Evolutionary conservation across 2,888 invertebrate genomes (phyloP).

Genomic region (Macrosoma leucophasiata): DNA sequence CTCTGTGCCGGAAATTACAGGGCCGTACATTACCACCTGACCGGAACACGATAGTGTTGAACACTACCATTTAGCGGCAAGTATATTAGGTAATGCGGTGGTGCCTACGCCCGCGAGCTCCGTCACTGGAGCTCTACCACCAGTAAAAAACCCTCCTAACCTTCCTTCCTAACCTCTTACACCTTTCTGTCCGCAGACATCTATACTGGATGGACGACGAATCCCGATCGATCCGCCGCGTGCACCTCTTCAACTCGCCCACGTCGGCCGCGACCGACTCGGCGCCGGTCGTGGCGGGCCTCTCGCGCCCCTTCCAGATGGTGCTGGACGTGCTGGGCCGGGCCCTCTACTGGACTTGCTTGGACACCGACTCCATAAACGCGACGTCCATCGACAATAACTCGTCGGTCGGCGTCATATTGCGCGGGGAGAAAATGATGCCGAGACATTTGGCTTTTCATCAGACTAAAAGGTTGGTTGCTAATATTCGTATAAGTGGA

Average conservation of each 20-base stretch:
- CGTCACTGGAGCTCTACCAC: too few relatives aligned
- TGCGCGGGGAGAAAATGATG: constrained; percentile 85
- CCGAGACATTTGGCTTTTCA: constrained; percentile 90
- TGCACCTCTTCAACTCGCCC: constrained; percentile 56
- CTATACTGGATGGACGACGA: constrained; percentile 87
- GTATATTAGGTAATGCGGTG: too few relatives aligned
- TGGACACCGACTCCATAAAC: constrained; percentile 89
- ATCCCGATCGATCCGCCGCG: constrained; percentile 81
- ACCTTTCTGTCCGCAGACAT: constrained; percentile 51
- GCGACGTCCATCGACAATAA: constrained; percentile 85
- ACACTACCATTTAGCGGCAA: too few relatives aligned
- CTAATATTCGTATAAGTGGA: too few relatives aligned
- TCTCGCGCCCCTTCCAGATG: constrained; percentile 85
- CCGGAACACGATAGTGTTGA: too few relatives aligned
- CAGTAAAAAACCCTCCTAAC: too few relatives aligned
- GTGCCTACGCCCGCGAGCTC: too few relatives aligned
- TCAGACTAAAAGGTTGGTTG: constrained; percentile 87
- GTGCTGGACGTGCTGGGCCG: constrained; percentile 90
- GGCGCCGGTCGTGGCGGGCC: constrained; percentile 72
- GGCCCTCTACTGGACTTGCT: constrained; percentile 92
- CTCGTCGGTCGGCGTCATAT: constrained; percentile 80
- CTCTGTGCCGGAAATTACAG: too few relatives aligned
- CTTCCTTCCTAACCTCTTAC: too few relatives aligned
- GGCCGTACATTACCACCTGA: too few relatives aligned
- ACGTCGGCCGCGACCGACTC: constrained; percentile 53